These are phyloP conservation scores for Pogonomyrmex barbatus DNA, from an alignment of 1,140 invertebrate species.

Conservation along the genomic window DNA sequence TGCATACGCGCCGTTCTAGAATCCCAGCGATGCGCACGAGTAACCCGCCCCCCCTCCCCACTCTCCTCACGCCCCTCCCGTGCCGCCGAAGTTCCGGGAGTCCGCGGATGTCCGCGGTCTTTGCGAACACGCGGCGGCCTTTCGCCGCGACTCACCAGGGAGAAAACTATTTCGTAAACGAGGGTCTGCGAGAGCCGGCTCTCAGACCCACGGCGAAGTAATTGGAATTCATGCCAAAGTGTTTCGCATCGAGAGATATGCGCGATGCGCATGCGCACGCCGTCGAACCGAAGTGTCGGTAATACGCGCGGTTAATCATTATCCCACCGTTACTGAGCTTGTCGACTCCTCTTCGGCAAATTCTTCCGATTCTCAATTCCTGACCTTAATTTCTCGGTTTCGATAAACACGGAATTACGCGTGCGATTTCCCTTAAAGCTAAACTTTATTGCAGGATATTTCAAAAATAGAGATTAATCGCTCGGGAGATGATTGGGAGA, in stretches of 20 bases:
- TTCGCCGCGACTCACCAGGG: conserved; percentile 20
- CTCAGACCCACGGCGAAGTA: conserved; percentile 14
- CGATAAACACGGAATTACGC: not conserved
- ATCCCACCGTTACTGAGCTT: not conserved
- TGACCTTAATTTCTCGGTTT: not conserved
- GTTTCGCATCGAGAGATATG: not conserved
- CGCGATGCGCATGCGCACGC: not conserved
- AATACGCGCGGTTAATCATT: not conserved
- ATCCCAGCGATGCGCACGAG: conserved; percentile 54
- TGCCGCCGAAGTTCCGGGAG: conserved; percentile 42
- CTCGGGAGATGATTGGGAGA: too few species aligned
- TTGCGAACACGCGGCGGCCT: conserved; percentile 26
- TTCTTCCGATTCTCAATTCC: not conserved
- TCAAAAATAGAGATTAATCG: too few species aligned
- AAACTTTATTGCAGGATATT: too few species aligned
- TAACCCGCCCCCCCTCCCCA: not conserved
- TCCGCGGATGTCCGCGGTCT: conserved; percentile 28
- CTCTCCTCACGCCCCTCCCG: not conserved
- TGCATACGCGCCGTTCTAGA: conserved; percentile 53
- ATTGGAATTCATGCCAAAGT: conserved; percentile 47
- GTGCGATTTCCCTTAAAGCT: not conserved
- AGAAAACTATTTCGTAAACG: conserved; percentile 55
- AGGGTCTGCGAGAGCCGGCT: conserved; percentile 14
- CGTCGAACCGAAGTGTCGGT: conserved; percentile 16
- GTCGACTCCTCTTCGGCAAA: not conserved